A percentile compares a stretch with the other conserved stretches of the same genome.
Evolutionary conservation across 1,140 invertebrate species (phyloP).

Genomic region (Hylyphantes graminicola): DNA sequence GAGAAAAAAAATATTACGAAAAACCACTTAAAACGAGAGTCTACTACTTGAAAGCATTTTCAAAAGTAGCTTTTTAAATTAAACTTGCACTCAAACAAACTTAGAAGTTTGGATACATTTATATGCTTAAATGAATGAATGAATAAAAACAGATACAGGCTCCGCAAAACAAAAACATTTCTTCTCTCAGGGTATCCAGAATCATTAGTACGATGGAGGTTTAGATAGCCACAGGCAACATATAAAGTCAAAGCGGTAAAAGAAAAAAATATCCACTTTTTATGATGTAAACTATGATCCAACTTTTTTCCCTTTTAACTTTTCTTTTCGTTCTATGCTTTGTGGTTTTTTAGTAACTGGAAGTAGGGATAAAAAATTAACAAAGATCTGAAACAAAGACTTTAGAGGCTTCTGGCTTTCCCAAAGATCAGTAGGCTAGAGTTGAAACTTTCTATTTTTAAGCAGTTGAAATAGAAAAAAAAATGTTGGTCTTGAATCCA

Average conservation of each 20-base stretch:
- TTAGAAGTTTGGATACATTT: conserved; percentile 39
- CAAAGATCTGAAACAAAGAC: conserved; percentile 55
- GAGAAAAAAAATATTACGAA: conserved; percentile 35
- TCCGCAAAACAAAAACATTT: conserved; percentile 35
- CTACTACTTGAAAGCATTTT: conserved; percentile 41
- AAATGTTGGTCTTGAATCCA: conserved; percentile 34
- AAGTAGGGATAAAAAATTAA: conserved; percentile 43
- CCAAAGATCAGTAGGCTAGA: conserved; percentile 43
- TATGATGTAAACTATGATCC: conserved; percentile 57
- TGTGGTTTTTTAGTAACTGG: conserved; percentile 12
- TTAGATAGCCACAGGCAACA: conserved; percentile 42
- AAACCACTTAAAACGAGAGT: conserved; percentile 50
- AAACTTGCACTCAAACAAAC: conserved; percentile 53
- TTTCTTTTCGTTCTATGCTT: conserved; percentile 28
- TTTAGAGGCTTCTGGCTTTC: conserved; percentile 36
- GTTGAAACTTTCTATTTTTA: conserved; percentile 18
- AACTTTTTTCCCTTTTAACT: conserved; percentile 38
- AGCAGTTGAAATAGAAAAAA: not conserved
- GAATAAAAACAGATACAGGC: conserved; percentile 24
- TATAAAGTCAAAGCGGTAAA: conserved; percentile 26
- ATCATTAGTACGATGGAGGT: conserved; percentile 51
- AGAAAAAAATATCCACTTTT: conserved; percentile 34
- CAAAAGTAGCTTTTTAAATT: conserved; percentile 57
- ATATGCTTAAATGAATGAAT: conserved; percentile 12
- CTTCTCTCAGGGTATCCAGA: conserved; percentile 15